Base-by-base conservation (phyloP, 2,797 vertebrate genomes). In the Telmatherina bonti region DNA sequence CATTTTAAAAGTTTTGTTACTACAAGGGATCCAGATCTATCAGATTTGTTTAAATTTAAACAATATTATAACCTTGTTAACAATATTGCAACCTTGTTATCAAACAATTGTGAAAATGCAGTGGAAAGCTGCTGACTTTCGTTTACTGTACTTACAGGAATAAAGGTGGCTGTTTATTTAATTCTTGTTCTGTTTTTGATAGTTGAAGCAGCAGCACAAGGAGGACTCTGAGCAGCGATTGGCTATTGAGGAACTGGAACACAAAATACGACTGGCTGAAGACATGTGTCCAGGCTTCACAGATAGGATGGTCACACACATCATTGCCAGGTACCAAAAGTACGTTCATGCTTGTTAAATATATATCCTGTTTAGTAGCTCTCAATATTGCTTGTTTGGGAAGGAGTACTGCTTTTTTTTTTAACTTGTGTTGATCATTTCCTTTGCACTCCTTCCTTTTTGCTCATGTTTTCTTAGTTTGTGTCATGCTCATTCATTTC, bases 271-370 rank as follows among this genome's bases (percentile, higher is more conserved):
- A 68, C 72, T 95, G 87, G 96, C 96, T 2, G 96, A 97, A 78
- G 93, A 96, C 0, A 81, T 95, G 0, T 97, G 96, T 88, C 97
- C 97, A 0, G 96, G 96, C 55, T 96, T 98, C 94, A 96, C 96
- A 22, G 97, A 98, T 91, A 95, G 96, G 86, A 97, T 98, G 96
- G 95, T 98, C 88, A 95, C 95, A 72, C 95, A 95, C 79, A 95
- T 98, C 83, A 95, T 96, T 69, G 96, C 96, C 90, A 96, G 96
- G 90, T 97, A 95, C 93, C 95, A 95, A 77, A 95, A 95, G 94
- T 95, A 73, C 2, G 59, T 74, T 13, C 0, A 1, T 7, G 12
- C 0, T 45, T 69, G 36, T 43, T 58, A 7, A 22, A 36, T 16
- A 57, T 36, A 9, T 53, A 1, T 5, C 2, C 12, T 33, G 8